A percentile compares a stretch with the other conserved stretches of the same genome.
Evolutionary conservation across 2,888 invertebrate genomes (phyloP).

Genomic region (Macrostomum cliftonense): DNA sequence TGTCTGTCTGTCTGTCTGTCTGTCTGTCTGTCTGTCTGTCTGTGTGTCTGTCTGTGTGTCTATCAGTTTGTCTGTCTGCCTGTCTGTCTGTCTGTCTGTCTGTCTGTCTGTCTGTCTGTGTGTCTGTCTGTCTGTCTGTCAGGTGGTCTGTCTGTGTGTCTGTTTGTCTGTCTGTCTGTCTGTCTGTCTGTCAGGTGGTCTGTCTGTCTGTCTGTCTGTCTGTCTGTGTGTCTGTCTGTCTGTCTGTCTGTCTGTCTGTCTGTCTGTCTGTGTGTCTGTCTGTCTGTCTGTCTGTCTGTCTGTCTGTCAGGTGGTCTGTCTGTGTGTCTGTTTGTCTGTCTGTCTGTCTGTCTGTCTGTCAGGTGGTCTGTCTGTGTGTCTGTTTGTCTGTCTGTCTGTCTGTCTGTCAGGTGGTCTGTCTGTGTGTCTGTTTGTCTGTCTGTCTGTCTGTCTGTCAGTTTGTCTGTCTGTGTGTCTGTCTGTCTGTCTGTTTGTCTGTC

Average conservation of each 20-base stretch:
- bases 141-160: not conserved
- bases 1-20: constrained; percentile 7
- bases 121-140: not conserved
- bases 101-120: not conserved
- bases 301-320: too few species aligned
- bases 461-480: too few species aligned
- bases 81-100: constrained; percentile 8
- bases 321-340: too few species aligned
- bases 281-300: not conserved
- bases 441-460: too few species aligned
- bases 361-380: too few species aligned
- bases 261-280: not conserved
- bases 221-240: constrained; percentile 1
- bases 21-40: constrained; percentile 10
- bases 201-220: too few species aligned
- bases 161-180: constrained; percentile 10
- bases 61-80: constrained; percentile 10
- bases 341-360: too few species aligned
- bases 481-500: too few species aligned
- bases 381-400: too few species aligned
- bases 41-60: constrained; percentile 10
- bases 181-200: not conserved
- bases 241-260: constrained; percentile 6
- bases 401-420: too few species aligned
- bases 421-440: too few species aligned